phyloP scores from a whole-genome alignment of 2,888 invertebrate genomes.

The Lithophane leautieri region DNA sequence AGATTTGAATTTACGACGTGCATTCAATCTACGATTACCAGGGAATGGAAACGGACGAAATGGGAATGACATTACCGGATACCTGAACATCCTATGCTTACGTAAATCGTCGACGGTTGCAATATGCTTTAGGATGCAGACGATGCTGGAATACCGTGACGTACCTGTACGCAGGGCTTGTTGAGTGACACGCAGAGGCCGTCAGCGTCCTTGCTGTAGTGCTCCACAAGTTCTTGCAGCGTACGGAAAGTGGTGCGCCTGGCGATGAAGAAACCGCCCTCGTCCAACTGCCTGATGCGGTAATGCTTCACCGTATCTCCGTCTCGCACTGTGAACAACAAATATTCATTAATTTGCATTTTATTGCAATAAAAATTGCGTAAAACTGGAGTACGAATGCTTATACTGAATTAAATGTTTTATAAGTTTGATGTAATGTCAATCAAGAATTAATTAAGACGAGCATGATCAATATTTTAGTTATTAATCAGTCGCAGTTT shows the following conservation, averaged over 20 bases:
- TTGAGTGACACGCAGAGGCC: constrained; percentile 99
- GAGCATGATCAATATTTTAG: constrained; percentile 30
- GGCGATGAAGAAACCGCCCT: constrained; percentile 99
- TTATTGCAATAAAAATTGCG: constrained; percentile 64
- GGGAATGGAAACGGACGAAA: constrained; percentile 35
- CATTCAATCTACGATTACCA: constrained; percentile 38
- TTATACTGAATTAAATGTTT: constrained; percentile 59
- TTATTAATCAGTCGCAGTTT: constrained; percentile 4
- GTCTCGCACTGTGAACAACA: constrained; percentile 95
- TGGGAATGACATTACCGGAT: constrained; percentile 48
- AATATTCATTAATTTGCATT: constrained; percentile 65
- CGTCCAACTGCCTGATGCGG: constrained; percentile 99
- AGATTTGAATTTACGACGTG: constrained; percentile 55
- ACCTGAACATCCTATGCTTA: constrained; percentile 35
- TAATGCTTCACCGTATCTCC: constrained; percentile 99
- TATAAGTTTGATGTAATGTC: constrained; percentile 62
- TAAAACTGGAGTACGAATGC: constrained; percentile 58
- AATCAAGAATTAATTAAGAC: constrained; percentile 45
- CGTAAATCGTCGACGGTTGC: constrained; percentile 13
- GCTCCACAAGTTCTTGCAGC: constrained; percentile 98
- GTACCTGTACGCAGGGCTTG: constrained; percentile 98
- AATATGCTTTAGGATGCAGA: background rate
- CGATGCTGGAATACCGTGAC: constrained; percentile 35
- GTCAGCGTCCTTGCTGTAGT: constrained; percentile 99
- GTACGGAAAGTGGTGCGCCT: constrained; percentile 99